A percentile compares a stretch with the other conserved stretches of the same genome.
phyloP scores from a whole-genome alignment of 1,140 invertebrate genomes.

The Acromyrmex echinatior region DNA sequence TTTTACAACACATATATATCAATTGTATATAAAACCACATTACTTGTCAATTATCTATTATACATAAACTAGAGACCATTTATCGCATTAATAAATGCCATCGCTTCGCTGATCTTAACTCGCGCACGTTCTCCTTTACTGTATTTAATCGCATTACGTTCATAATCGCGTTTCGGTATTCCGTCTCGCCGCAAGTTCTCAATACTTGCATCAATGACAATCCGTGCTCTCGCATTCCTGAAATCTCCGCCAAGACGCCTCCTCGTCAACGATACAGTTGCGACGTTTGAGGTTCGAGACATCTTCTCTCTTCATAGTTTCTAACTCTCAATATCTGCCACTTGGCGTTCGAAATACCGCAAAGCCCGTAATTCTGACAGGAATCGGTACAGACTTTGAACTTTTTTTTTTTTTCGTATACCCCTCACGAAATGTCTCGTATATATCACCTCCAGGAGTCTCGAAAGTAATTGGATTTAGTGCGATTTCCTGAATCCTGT shows the following conservation, averaged over 20 bases:
- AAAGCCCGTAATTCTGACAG: slow-evolving; percentile 59
- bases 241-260: slow-evolving; percentile 28
- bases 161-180: slow-evolving; percentile 49
- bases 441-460: slow-evolving; percentile 49
- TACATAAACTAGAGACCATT: not conserved
- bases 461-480: slow-evolving; percentile 68
- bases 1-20: too few species aligned
- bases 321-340: not conserved
- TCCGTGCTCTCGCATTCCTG: slow-evolving; percentile 37
- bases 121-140: not conserved
- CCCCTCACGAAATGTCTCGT: slow-evolving; percentile 5
- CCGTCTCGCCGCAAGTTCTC: slow-evolving; percentile 31
- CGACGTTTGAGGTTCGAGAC: slow-evolving; percentile 18
- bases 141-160: slow-evolving; percentile 8
- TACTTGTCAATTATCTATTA: not conserved
- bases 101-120: slow-evolving; percentile 4
- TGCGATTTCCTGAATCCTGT: slow-evolving; percentile 44
- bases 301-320: slow-evolving; percentile 20
- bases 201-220: slow-evolving; percentile 28
- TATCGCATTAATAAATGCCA: not conserved
- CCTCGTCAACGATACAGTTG: slow-evolving; percentile 20
- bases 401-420: not conserved
- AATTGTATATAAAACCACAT: not conserved
- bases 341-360: slow-evolving; percentile 15
- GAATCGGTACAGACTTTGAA: slow-evolving; percentile 10